Percentiles rank a stretch among this genome's conserved stretches.
Conservation (phyloP, 2,888 invertebrate genomes). For the Corythucha ciliata region DNA sequence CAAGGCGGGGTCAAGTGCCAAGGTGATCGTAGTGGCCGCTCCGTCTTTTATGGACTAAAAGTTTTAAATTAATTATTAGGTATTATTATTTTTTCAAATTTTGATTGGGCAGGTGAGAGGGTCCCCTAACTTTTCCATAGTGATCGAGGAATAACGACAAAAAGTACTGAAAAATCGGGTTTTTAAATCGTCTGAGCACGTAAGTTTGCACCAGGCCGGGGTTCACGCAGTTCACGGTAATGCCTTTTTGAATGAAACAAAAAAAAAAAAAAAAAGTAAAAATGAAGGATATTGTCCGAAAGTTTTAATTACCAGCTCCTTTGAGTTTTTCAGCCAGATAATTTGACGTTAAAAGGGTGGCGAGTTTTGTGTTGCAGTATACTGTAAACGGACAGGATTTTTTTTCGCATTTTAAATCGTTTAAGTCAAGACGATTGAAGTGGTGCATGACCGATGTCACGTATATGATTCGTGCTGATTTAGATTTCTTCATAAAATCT, state of each 20-base stretch:
- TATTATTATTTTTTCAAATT: neutral
- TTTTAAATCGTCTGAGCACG: constrained; percentile 10
- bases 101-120: neutral
- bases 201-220: constrained; percentile 19
- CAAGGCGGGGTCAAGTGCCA: constrained; percentile 8
- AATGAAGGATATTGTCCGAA: too few species aligned
- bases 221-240: constrained; percentile 21
- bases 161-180: constrained; percentile 1
- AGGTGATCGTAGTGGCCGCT: constrained; percentile 19
- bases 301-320: constrained; percentile 16
- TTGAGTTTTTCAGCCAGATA: constrained; percentile 20
- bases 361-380: constrained; percentile 18
- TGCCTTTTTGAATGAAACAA: too few species aligned
- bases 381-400: constrained; percentile 14
- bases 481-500: constrained; percentile 15
- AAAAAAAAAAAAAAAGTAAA: too few species aligned
- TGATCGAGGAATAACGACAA: neutral
- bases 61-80: neutral
- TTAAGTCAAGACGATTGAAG: constrained; percentile 13
- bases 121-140: constrained; percentile 19
- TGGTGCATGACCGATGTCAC: constrained; percentile 14
- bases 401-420: constrained; percentile 16
- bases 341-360: constrained; percentile 17
- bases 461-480: constrained; percentile 16
- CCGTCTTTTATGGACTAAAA: constrained; percentile 15